A percentile compares a stretch with the other conserved stretches of the same genome.
Evolutionary conservation across 35 echinoderm and acorn worm species (phyloP).

Genomic region (Patiria miniata): DNA sequence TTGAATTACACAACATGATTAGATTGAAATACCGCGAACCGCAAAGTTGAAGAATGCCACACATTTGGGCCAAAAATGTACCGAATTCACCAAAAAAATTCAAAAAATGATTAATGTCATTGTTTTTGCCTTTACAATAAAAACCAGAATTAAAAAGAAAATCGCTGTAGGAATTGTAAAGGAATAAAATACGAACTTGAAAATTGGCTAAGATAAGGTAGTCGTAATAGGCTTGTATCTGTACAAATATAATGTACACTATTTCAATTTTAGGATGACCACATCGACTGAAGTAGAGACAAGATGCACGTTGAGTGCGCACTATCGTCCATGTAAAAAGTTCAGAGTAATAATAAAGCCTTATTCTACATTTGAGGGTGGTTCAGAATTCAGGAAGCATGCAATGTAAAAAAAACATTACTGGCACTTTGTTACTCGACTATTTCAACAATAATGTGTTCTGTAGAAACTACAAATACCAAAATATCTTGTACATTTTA

Average conservation of each 20-base stretch:
- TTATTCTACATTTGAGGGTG: no score
- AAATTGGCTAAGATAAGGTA: slow-evolving; percentile 15
- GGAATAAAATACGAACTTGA: not conserved
- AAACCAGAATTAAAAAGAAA: not conserved
- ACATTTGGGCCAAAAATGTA: not conserved
- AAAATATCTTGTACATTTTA: no score
- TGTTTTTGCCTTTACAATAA: not conserved
- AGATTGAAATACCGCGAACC: not conserved
- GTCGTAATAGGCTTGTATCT: not conserved
- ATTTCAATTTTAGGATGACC: not conserved
- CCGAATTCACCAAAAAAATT: not conserved
- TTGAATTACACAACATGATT: not conserved
- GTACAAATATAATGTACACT: slow-evolving; percentile 17
- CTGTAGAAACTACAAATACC: no score
- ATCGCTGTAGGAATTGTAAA: not conserved
- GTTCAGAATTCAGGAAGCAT: no score
- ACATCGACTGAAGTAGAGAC: slow-evolving; percentile 7
- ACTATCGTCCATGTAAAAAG: no score
- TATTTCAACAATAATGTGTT: no score
- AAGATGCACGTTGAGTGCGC: no score
- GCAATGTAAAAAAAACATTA: no score
- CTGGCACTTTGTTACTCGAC: no score
- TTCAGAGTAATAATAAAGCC: no score
- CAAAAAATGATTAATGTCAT: not conserved
- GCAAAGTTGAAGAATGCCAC: not conserved